These are phyloP conservation scores for Rana temporaria DNA, from an alignment of 2,113 vertebrate genomes.

Conservation along the genomic window DNA sequence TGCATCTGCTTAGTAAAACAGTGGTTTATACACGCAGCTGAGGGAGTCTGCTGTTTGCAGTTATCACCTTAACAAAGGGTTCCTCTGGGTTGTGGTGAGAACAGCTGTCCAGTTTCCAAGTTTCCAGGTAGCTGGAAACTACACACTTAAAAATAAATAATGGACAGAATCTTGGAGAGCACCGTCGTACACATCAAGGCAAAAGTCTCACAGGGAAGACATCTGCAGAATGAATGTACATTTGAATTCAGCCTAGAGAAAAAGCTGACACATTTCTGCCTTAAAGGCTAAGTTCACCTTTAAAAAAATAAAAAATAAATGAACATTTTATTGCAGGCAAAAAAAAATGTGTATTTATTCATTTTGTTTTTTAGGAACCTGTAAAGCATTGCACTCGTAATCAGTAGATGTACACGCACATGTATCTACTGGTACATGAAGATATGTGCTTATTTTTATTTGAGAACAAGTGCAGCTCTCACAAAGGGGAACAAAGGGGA, in stretches of 20 bases:
- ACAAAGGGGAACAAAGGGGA: too few relatives aligned
- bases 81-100: constrained; percentile 34
- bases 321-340: too few relatives aligned
- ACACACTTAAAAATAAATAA: neutral
- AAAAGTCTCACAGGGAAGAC: neutral
- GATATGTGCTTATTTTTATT: too few relatives aligned
- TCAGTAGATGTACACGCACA: too few relatives aligned
- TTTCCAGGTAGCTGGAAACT: constrained; percentile 19
- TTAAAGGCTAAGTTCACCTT: too few relatives aligned
- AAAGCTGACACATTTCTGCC: too few relatives aligned
- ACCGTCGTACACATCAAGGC: neutral
- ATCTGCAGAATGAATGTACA: neutral
- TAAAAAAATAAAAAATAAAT: too few relatives aligned
- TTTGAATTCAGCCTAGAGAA: neutral
- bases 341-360: too few relatives aligned
- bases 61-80: constrained; percentile 46
- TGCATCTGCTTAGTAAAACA: constrained; percentile 7
- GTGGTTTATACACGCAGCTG: neutral
- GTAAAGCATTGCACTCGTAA: too few relatives aligned
- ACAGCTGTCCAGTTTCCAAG: constrained; percentile 25
- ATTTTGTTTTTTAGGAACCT: too few relatives aligned
- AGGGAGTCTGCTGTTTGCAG: constrained; percentile 16
- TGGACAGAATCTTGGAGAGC: neutral
- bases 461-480: too few relatives aligned
- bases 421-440: too few relatives aligned